Percentiles rank a stretch among this genome's conserved stretches.
These are phyloP conservation scores for Listrodromus nycthemerus DNA, from an alignment of 2,888 invertebrate species.

Conservation along the genomic window DNA sequence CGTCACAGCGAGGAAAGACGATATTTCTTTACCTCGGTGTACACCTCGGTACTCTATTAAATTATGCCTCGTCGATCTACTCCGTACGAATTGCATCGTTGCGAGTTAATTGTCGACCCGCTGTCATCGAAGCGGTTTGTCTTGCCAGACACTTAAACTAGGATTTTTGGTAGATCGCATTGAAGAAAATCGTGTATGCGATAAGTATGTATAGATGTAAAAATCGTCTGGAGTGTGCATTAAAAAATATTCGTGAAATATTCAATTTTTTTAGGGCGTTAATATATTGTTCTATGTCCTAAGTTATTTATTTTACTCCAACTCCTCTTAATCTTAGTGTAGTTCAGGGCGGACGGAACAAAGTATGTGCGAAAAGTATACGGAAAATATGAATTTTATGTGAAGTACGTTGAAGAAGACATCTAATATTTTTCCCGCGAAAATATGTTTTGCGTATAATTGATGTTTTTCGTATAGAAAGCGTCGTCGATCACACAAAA, in stretches of 20 bases:
- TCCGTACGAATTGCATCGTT: neutral
- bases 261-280: neutral
- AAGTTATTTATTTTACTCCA: too few species aligned
- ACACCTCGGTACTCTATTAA: neutral
- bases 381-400: too few species aligned
- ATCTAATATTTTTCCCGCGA: too few species aligned
- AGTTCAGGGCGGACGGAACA: too few species aligned
- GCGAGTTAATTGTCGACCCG: neutral
- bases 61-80: neutral
- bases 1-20: constrained; percentile 4
- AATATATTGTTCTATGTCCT: too few species aligned
- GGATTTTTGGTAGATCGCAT: neutral
- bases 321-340: too few species aligned
- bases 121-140: neutral
- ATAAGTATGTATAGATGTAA: neutral
- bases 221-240: neutral
- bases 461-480: too few species aligned
- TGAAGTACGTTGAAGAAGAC: too few species aligned
- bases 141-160: neutral
- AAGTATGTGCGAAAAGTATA: too few species aligned
- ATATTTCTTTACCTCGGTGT: neutral
- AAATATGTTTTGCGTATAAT: too few species aligned
- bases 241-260: neutral
- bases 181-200: neutral
- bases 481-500: too few species aligned